Conservation (phyloP, 2,888 invertebrate genomes). For the Eupithecia subumbrata region DNA sequence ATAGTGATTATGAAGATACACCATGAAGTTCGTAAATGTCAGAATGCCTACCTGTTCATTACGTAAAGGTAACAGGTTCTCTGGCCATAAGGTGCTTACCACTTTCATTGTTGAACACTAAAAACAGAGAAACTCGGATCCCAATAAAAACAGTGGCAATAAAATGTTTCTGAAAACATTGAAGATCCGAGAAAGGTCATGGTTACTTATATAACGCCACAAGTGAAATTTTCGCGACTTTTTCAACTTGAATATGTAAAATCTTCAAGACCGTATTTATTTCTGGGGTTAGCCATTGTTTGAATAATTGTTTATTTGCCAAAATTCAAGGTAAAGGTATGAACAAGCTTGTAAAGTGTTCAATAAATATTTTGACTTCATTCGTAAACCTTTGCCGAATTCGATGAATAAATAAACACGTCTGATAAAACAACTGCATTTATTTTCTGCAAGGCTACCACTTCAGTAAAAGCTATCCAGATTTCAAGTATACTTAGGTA, state of each 20-base stretch:
- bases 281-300: background rate
- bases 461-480: conserved; percentile 5
- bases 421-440: conserved; percentile 34
- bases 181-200: conserved; percentile 52
- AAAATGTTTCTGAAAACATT: conserved; percentile 38
- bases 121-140: conserved; percentile 31
- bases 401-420: conserved; percentile 38
- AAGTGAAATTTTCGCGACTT: background rate
- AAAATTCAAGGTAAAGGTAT: conserved; percentile 15
- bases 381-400: conserved; percentile 54
- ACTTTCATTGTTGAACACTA: conserved; percentile 31
- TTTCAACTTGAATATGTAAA: background rate
- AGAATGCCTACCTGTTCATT: conserved; percentile 18
- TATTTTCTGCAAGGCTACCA: conserved; percentile 24
- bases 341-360: conserved; percentile 55
- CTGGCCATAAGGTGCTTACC: conserved; percentile 8
- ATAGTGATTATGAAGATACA: background rate
- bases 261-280: background rate
- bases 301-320: background rate
- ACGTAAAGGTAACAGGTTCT: conserved; percentile 32
- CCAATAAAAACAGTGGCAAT: conserved; percentile 34
- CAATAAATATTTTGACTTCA: conserved; percentile 66
- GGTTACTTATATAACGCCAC: conserved; percentile 40
- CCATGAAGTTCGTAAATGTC: background rate
- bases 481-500: background rate